Percentiles rank a stretch among this genome's conserved stretches.
phyloP scores from a whole-genome alignment of 2,888 invertebrate genomes.

The Palloptera scutellata region DNA sequence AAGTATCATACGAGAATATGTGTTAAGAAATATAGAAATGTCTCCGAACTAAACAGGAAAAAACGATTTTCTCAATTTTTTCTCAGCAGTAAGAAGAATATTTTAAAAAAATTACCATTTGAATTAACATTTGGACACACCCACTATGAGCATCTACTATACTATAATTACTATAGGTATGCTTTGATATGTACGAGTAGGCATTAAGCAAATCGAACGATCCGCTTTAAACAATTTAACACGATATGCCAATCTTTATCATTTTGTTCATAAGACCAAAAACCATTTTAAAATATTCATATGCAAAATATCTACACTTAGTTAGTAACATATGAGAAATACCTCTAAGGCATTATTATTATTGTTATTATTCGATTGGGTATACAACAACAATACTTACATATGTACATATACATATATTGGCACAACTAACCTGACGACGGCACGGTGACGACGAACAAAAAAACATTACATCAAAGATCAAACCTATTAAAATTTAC shows the following conservation, averaged over 20 bases:
- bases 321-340: constrained; percentile 16
- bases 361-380: constrained; percentile 10
- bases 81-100: not conserved
- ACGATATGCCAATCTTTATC: constrained; percentile 37
- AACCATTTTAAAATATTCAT: not conserved
- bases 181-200: not conserved
- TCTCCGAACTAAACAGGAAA: not conserved
- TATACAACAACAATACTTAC: too few species aligned
- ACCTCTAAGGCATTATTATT: constrained; percentile 38
- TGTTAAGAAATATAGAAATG: not conserved
- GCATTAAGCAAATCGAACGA: constrained; percentile 1
- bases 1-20: not conserved
- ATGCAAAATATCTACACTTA: not conserved
- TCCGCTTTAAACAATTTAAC: constrained; percentile 45
- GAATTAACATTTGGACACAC: constrained; percentile 10
- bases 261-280: not conserved
- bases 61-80: not conserved
- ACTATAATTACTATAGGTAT: not conserved
- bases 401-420: too few species aligned
- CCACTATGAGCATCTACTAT: constrained; percentile 7
- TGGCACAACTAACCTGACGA: not conserved
- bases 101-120: not conserved
- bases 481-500: constrained; percentile 1
- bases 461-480: constrained; percentile 5
- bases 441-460: not conserved